Evolutionary conservation across 2,888 invertebrate genomes (phyloP).

Genomic region (Thumatha senex): DNA sequence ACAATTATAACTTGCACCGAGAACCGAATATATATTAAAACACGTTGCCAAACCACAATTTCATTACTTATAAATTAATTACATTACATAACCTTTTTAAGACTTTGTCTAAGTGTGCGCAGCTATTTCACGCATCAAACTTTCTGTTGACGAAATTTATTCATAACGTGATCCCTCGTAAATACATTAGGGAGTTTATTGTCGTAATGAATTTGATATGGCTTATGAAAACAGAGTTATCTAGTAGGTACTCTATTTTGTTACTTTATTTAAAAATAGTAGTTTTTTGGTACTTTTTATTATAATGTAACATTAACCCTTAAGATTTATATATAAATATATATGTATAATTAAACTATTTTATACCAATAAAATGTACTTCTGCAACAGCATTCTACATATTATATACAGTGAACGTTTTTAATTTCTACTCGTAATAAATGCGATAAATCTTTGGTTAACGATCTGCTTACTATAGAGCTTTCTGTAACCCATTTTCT

Average conservation of each 20-base stretch:
- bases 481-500: too few relatives aligned
- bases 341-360: too few relatives aligned
- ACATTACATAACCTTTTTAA: constrained; percentile 32
- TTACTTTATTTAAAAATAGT: constrained; percentile 41
- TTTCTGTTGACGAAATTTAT: constrained; percentile 78
- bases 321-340: too few relatives aligned
- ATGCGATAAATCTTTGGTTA: too few relatives aligned
- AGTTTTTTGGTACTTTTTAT: constrained; percentile 13
- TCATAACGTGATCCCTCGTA: constrained; percentile 81
- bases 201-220: constrained; percentile 82
- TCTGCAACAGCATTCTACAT: too few relatives aligned
- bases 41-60: too few relatives aligned
- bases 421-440: too few relatives aligned
- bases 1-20: too few relatives aligned
- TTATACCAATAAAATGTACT: too few relatives aligned
- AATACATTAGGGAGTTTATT: constrained; percentile 81
- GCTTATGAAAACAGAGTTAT: constrained; percentile 72
- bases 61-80: constrained; percentile 4
- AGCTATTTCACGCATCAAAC: constrained; percentile 78
- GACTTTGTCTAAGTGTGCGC: constrained; percentile 66
- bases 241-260: constrained; percentile 45
- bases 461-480: too few relatives aligned
- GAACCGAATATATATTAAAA: too few relatives aligned
- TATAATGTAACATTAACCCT: background rate
- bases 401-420: too few relatives aligned